phyloP scores from a whole-genome alignment of 2,888 invertebrate genomes.

The Ornithoptera alexandrae region DNA sequence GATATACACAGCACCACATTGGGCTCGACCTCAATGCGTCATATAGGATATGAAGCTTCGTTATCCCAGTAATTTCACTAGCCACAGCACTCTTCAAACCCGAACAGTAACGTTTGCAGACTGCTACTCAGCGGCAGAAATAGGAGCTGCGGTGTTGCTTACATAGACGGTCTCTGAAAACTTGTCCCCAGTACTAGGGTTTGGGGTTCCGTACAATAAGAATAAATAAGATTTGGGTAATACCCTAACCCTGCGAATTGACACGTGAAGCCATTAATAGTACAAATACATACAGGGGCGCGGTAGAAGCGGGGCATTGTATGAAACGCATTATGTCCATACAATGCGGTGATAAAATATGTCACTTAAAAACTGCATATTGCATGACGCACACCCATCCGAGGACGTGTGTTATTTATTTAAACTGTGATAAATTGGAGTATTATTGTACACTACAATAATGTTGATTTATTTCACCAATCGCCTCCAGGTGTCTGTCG shows the following conservation, averaged over 20 bases:
- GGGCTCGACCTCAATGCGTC: too few species aligned
- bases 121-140: too few species aligned
- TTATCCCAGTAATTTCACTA: too few species aligned
- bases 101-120: too few species aligned
- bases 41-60: too few species aligned
- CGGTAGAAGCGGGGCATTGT: slow-evolving; percentile 28
- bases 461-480: slow-evolving; percentile 13
- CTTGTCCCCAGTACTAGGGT: too few species aligned
- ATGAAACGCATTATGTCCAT: slow-evolving; percentile 23
- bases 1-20: too few species aligned
- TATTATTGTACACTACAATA: slow-evolving; percentile 25
- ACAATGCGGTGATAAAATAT: slow-evolving; percentile 30
- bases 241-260: background rate
- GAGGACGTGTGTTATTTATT: slow-evolving; percentile 22
- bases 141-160: too few species aligned
- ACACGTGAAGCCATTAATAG: slow-evolving; percentile 22
- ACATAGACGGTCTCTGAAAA: too few species aligned
- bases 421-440: slow-evolving; percentile 25
- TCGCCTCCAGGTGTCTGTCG: slow-evolving; percentile 18
- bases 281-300: slow-evolving; percentile 9
- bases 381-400: slow-evolving; percentile 18
- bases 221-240: background rate
- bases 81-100: too few species aligned
- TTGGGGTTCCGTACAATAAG: too few species aligned
- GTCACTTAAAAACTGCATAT: slow-evolving; percentile 30